These are phyloP conservation scores for Polia nebulosa DNA, from an alignment of 2,888 invertebrate genomes.

Conservation along the genomic window DNA sequence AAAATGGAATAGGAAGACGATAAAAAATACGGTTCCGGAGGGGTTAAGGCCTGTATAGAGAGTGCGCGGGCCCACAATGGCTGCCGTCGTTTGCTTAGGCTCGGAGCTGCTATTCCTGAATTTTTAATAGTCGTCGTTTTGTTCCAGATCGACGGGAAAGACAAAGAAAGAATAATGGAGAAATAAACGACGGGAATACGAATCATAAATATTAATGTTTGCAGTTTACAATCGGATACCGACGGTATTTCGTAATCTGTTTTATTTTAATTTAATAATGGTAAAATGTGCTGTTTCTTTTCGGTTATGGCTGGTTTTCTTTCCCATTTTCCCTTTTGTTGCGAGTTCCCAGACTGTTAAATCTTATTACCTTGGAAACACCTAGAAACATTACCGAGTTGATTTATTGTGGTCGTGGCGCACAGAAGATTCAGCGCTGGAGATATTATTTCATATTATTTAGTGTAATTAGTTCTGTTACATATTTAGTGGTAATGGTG, in stretches of 20 bases:
- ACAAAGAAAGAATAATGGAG: constrained; percentile 59
- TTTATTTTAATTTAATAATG: constrained; percentile 42
- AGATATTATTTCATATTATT: constrained; percentile 34
- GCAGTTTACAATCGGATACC: constrained; percentile 39
- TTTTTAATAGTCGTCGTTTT: constrained; percentile 67
- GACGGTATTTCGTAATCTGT: constrained; percentile 38
- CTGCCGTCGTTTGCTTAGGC: constrained; percentile 58
- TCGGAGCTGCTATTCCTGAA: constrained; percentile 55
- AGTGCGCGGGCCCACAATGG: constrained; percentile 58
- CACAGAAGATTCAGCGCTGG: constrained; percentile 7
- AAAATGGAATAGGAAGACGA: constrained; percentile 66
- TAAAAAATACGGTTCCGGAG: constrained; percentile 66
- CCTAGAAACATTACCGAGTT: constrained; percentile 42
- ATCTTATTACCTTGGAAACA: constrained; percentile 44
- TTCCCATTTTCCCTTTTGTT: constrained; percentile 14
- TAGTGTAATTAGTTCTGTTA: constrained; percentile 34
- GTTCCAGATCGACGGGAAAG: constrained; percentile 56
- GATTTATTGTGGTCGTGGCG: constrained; percentile 36
- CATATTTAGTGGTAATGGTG: constrained; percentile 20
- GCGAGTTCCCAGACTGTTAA: constrained; percentile 39
- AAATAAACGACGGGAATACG: constrained; percentile 55
- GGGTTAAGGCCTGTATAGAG: constrained; percentile 57
- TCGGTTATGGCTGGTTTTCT: constrained; percentile 3
- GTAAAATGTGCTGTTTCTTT: constrained; percentile 19
- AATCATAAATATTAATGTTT: constrained; percentile 58